Evolutionary conservation across 2,797 vertebrate genomes (phyloP).

Genomic region (Synanceia verrucosa): DNA sequence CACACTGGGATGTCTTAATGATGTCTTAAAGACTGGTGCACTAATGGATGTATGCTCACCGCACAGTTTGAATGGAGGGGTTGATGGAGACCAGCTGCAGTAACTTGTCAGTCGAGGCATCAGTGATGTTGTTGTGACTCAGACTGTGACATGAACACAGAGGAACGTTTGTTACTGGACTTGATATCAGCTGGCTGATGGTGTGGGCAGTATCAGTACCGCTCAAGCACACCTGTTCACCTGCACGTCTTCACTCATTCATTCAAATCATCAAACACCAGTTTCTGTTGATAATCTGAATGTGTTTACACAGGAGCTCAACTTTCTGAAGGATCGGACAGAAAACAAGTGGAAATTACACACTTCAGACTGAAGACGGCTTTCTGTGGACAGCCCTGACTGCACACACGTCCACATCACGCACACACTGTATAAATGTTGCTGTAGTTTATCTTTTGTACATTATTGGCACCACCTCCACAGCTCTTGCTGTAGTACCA

Average conservation of each 20-base stretch:
- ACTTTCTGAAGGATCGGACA: too few relatives aligned
- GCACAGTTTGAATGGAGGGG: constrained; percentile 37
- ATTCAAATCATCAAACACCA: too few relatives aligned
- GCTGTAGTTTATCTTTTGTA: neutral
- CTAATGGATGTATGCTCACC: constrained; percentile 37
- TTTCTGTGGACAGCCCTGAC: too few relatives aligned
- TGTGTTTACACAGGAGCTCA: too few relatives aligned
- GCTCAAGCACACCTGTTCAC: neutral
- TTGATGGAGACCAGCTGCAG: constrained; percentile 37
- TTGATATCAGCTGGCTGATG: neutral
- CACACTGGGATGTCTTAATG: neutral
- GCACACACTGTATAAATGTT: neutral
- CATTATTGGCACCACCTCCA: too few relatives aligned
- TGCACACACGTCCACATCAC: too few relatives aligned
- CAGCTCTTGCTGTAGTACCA: too few relatives aligned
- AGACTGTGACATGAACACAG: constrained; percentile 46
- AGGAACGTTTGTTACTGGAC: neutral
- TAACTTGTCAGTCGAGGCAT: constrained; percentile 29
- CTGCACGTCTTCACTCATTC: too few relatives aligned
- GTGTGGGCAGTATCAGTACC: neutral
- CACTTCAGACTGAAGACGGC: too few relatives aligned
- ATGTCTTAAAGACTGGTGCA: neutral
- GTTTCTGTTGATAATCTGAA: too few relatives aligned
- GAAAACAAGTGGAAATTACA: too few relatives aligned
- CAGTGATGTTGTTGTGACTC: constrained; percentile 63